phyloP scores from a whole-genome alignment of 2,888 invertebrate genomes.

The Macrophya annulata region DNA sequence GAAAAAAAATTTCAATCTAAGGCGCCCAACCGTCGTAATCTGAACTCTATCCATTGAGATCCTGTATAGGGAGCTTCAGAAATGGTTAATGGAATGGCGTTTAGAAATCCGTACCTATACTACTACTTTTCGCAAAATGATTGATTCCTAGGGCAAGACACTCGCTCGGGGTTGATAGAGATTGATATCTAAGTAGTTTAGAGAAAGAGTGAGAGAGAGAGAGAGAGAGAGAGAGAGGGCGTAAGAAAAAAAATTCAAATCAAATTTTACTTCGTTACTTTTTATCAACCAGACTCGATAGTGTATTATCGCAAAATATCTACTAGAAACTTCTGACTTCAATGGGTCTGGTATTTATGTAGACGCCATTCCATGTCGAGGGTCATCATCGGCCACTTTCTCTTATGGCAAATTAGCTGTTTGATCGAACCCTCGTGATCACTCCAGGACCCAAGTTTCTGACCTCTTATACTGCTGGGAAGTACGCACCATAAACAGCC shows the following conservation, averaged over 20 bases:
- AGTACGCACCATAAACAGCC: neutral
- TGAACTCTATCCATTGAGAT: neutral
- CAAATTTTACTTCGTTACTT: neutral
- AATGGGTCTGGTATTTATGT: conserved; percentile 23
- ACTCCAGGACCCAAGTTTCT: neutral
- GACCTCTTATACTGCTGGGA: neutral
- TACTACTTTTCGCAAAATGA: conserved; percentile 36
- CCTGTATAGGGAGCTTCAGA: neutral
- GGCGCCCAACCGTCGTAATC: conserved; percentile 33
- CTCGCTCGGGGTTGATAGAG: conserved; percentile 40
- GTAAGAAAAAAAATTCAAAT: neutral
- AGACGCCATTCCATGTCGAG: neutral
- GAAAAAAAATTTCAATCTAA: neutral
- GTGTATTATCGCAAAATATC: neutral
- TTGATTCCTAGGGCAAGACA: conserved; percentile 49
- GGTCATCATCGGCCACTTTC: conserved; percentile 17
- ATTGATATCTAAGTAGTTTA: conserved; percentile 25
- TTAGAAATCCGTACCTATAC: conserved; percentile 35
- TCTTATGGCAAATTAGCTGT: conserved; percentile 35
- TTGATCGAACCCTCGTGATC: conserved; percentile 38
- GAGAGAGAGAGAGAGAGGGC: neutral
- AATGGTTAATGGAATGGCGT: conserved; percentile 43
- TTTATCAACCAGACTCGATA: neutral
- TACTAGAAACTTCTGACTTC: neutral
- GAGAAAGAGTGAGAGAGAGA: neutral